Percentiles rank a stretch among this genome's conserved stretches.
These are phyloP conservation scores for Hippoglossus hippoglossus DNA, from an alignment of 2,797 vertebrate species.

Conservation along the genomic window DNA sequence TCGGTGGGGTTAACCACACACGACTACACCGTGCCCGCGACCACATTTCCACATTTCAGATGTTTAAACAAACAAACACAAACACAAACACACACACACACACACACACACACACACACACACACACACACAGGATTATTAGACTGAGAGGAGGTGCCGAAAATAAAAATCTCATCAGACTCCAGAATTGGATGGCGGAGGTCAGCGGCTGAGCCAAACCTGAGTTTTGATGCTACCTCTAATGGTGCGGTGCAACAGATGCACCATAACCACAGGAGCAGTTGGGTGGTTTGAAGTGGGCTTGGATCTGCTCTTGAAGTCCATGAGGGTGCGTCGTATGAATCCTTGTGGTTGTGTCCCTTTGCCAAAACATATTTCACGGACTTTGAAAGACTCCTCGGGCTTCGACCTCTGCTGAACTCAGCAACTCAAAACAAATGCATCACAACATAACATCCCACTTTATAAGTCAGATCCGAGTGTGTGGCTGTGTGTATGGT, in stretches of 20 bases:
- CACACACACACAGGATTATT: conserved; percentile 43
- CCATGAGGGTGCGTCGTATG: conserved; percentile 6
- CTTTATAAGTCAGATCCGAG: not conserved
- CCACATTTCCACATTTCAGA: conserved; percentile 52
- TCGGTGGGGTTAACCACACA: conserved; percentile 76
- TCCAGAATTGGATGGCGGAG: not conserved
- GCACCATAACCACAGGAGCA: conserved; percentile 19
- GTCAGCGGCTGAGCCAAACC: conserved; percentile 9
- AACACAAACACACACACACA: conserved; percentile 35
- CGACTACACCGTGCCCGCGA: conserved; percentile 56
- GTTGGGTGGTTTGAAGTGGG: conserved; percentile 30
- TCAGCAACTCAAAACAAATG: conserved; percentile 6
- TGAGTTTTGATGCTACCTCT: conserved; percentile 27
- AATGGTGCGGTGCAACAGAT: conserved; percentile 19
- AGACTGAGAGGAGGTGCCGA: conserved; percentile 17
- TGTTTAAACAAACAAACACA: conserved; percentile 35
- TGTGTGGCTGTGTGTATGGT: not conserved
- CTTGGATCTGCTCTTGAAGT: conserved; percentile 9
- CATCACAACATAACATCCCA: not conserved
- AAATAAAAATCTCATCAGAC: conserved; percentile 20
- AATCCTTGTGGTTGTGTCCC: not conserved
- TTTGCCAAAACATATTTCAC: conserved; percentile 22
- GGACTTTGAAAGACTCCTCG: conserved; percentile 2
- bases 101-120: not conserved
- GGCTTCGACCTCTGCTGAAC: conserved; percentile 24